Conservation (phyloP, 2,113 vertebrate genomes). For the Chascanopsetta lugubris region DNA sequence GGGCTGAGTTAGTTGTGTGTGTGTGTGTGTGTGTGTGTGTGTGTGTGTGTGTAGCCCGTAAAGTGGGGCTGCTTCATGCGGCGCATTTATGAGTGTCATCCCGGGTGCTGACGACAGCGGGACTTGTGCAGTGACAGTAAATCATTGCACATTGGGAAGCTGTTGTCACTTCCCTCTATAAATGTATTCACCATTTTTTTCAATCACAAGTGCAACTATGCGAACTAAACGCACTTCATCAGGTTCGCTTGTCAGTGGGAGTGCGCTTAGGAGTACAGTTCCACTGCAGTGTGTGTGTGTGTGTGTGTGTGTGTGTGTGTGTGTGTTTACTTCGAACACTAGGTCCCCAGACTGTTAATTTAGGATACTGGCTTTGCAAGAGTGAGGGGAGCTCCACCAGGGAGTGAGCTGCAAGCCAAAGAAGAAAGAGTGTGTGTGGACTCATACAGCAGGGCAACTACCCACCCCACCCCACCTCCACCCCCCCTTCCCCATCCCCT, state of each 20-base stretch:
- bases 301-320: constrained; percentile 25
- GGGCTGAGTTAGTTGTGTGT: not conserved
- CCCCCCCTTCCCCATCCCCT: constrained; percentile 1
- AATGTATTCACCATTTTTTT: constrained; percentile 27
- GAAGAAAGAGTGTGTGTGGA: constrained; percentile 28
- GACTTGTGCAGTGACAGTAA: constrained; percentile 21
- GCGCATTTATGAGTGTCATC: constrained; percentile 17
- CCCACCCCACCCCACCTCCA: not conserved
- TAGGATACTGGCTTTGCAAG: constrained; percentile 23
- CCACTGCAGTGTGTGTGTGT: constrained; percentile 10
- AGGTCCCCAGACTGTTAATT: constrained; percentile 58
- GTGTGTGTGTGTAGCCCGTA: constrained; percentile 5
- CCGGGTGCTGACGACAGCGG: constrained; percentile 27
- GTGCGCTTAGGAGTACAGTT: constrained; percentile 9
- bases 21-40: constrained; percentile 24
- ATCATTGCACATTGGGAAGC: constrained; percentile 28
- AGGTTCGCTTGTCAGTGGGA: constrained; percentile 19
- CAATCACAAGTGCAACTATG: constrained; percentile 42
- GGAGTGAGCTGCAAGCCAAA: constrained; percentile 30
- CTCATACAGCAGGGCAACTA: constrained; percentile 11
- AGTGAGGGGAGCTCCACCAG: constrained; percentile 25
- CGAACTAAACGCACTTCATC: constrained; percentile 1
- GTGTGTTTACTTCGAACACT: constrained; percentile 26
- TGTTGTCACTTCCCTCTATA: constrained; percentile 15
- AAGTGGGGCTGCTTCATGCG: constrained; percentile 6